Evolutionary conservation across 2,113 vertebrate genomes (phyloP).

Genomic region (Phoenicopterus ruber): DNA sequence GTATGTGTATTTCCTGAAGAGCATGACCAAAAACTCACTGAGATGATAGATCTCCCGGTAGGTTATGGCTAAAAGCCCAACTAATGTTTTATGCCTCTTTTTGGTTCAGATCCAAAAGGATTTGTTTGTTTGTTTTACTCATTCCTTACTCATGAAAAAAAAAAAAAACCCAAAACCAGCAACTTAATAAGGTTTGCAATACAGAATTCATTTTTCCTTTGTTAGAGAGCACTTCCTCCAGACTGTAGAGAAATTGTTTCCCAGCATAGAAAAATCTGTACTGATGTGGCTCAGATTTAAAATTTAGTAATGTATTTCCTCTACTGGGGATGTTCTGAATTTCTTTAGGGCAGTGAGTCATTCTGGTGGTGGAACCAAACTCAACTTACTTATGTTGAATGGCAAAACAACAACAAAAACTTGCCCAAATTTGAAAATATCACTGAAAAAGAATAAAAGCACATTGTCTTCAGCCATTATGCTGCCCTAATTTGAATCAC

Average conservation of each 20-base stretch:
- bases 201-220: constrained; percentile 25
- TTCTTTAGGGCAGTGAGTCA: constrained; percentile 32
- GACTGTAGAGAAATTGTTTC: background rate
- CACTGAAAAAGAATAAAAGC: constrained; percentile 41
- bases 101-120: background rate
- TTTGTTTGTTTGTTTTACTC: constrained; percentile 25
- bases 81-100: background rate
- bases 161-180: background rate
- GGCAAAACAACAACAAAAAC: constrained; percentile 31
- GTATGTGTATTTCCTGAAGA: background rate
- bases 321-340: background rate
- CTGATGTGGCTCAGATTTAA: constrained; percentile 17
- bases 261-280: background rate
- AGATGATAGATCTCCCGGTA: background rate
- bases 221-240: constrained; percentile 9
- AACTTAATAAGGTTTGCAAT: background rate
- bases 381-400: constrained; percentile 4
- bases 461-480: background rate
- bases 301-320: constrained; percentile 32
- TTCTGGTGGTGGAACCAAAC: constrained; percentile 12
- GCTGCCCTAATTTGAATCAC: constrained; percentile 29
- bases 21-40: background rate
- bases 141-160: background rate
- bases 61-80: background rate
- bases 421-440: constrained; percentile 30